Percentiles rank a stretch among this genome's conserved stretches.
Evolutionary conservation across 2,797 vertebrate species (phyloP).

Genomic region (Mormyrops attenuatus): DNA sequence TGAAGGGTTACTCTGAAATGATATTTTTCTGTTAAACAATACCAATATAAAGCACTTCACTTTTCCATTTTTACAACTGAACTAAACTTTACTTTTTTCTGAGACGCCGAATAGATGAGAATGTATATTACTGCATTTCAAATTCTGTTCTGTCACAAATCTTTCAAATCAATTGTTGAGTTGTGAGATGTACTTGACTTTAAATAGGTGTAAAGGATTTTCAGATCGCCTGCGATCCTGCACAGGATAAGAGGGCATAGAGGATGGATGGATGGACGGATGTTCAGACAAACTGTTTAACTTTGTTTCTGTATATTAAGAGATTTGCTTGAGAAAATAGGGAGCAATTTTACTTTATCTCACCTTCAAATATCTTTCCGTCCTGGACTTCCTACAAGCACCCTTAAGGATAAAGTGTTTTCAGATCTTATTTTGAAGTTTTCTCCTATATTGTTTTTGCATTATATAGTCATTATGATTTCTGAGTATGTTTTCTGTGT

Average conservation of each 20-base stretch:
- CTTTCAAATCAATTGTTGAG: not conserved
- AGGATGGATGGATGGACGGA: not conserved
- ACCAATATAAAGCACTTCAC: not conserved
- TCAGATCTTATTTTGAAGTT: not conserved
- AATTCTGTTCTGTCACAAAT: not conserved
- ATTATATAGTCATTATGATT: not conserved
- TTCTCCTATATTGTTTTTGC: not conserved
- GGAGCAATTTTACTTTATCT: not conserved
- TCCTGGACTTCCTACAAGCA: not conserved
- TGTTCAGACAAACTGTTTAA: not conserved
- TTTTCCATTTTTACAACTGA: not conserved
- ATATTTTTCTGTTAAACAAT: not conserved
- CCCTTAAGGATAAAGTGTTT: not conserved
- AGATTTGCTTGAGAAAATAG: not conserved
- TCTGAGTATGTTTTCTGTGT: not conserved
- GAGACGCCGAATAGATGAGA: not conserved
- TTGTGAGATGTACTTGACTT: not conserved
- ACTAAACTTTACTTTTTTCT: not conserved
- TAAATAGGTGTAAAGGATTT: not conserved
- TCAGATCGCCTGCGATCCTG: not conserved
- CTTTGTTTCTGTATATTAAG: too few species aligned
- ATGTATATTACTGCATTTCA: not conserved
- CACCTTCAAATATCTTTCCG: not conserved
- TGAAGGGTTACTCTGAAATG: not conserved
- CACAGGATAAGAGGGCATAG: not conserved